phyloP scores from a whole-genome alignment of 2,888 invertebrate genomes.

The Oscheius sp. region DNA sequence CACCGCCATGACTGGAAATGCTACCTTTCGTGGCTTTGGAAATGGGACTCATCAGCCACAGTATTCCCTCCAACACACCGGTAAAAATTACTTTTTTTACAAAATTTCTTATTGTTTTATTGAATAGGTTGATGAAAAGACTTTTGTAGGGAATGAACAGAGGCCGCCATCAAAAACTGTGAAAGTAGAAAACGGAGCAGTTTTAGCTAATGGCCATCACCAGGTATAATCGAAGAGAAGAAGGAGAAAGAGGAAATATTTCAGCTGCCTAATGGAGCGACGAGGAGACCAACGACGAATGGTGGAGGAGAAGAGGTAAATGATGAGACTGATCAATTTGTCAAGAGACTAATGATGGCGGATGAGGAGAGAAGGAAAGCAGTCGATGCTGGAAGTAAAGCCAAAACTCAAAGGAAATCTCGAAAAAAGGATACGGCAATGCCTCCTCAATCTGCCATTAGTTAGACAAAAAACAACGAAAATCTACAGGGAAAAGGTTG shows the following conservation, averaged over 20 bases:
- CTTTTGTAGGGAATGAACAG: background rate
- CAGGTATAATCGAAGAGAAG: conserved; percentile 5
- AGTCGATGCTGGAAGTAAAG: conserved; percentile 10
- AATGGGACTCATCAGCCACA: no score
- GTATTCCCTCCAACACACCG: no score
- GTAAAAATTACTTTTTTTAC: no score
- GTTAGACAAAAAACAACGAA: background rate
- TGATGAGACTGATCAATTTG: conserved; percentile 25
- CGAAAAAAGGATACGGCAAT: conserved; percentile 1
- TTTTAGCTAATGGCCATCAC: background rate
- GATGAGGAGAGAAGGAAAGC: conserved; percentile 21
- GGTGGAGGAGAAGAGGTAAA: no score
- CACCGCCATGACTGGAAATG: background rate
- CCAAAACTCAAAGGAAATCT: conserved; percentile 16
- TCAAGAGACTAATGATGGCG: conserved; percentile 11
- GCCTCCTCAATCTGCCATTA: background rate
- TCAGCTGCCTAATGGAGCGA: conserved; percentile 18
- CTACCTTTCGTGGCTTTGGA: background rate
- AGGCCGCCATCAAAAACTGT: background rate
- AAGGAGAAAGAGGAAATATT: no score
- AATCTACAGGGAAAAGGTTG: background rate
- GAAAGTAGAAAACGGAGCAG: background rate
- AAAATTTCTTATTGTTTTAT: no score
- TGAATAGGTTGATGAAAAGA: no score
- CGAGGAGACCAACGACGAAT: background rate